phyloP scores from a whole-genome alignment of 2,797 vertebrate species.

The Hypotaenidia okinawae region DNA sequence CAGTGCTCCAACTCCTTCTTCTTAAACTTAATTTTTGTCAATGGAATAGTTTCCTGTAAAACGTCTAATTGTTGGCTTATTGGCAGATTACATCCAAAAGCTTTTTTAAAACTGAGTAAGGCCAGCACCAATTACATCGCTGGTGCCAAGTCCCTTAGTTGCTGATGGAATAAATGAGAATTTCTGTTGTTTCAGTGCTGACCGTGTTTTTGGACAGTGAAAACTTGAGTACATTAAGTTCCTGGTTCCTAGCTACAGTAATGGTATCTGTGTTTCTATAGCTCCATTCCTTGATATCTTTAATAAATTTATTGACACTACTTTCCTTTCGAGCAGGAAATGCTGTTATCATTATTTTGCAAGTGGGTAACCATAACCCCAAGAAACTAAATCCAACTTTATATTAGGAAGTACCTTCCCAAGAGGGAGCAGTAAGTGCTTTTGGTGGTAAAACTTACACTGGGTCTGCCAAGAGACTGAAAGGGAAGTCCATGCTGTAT shows the following conservation, averaged over 20 bases:
- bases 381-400: neutral
- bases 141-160: slow-evolving; percentile 34
- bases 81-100: neutral
- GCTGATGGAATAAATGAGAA: slow-evolving; percentile 47
- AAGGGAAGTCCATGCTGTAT: neutral
- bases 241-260: neutral
- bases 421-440: neutral
- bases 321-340: neutral
- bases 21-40: slow-evolving; percentile 63
- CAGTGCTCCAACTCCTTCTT: slow-evolving; percentile 10
- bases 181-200: slow-evolving; percentile 18
- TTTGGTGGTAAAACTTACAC: neutral
- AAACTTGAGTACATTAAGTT: neutral
- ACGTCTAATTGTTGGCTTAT: slow-evolving; percentile 1
- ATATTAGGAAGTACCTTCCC: neutral
- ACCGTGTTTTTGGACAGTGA: neutral
- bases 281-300: neutral
- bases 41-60: slow-evolving; percentile 64
- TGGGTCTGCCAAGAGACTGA: neutral
- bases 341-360: neutral
- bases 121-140: neutral
- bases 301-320: neutral
- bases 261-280: neutral
- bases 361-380: neutral
- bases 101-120: slow-evolving; percentile 26